These are phyloP conservation scores for Dasysyrphus tricinctus DNA, from an alignment of 2,888 invertebrate species.

Conservation along the genomic window DNA sequence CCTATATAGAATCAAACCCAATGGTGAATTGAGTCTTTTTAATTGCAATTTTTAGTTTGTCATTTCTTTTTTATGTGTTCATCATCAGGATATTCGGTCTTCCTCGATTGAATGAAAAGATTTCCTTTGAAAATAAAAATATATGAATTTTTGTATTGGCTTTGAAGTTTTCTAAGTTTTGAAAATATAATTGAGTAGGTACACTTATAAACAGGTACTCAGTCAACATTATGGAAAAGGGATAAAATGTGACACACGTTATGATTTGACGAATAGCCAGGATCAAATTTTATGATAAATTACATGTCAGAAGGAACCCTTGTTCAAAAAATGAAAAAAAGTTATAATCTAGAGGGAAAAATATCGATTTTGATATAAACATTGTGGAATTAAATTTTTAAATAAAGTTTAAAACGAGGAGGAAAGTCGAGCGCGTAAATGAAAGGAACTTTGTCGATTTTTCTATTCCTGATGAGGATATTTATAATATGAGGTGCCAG, in stretches of 20 bases:
- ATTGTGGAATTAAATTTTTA: background rate
- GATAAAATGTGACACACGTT: background rate
- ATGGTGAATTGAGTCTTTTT: constrained; percentile 59
- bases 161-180: background rate
- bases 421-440: background rate
- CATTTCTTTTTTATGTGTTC: background rate
- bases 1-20: constrained; percentile 23
- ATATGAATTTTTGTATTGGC: background rate
- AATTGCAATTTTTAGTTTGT: constrained; percentile 57
- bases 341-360: background rate
- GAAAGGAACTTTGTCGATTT: background rate
- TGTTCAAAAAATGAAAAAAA: background rate
- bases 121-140: background rate
- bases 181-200: constrained; percentile 23
- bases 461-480: too few relatives aligned
- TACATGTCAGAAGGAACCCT: constrained; percentile 37
- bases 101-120: constrained; percentile 21
- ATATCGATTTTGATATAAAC: background rate
- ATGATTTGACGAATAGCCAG: background rate
- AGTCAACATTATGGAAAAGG: background rate
- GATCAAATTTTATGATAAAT: constrained; percentile 40
- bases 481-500: too few relatives aligned
- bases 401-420: background rate
- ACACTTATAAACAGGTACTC: background rate
- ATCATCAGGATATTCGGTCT: background rate